Evolutionary conservation across 2,888 invertebrate species (phyloP).

Genomic region (Gibbula magus): DNA sequence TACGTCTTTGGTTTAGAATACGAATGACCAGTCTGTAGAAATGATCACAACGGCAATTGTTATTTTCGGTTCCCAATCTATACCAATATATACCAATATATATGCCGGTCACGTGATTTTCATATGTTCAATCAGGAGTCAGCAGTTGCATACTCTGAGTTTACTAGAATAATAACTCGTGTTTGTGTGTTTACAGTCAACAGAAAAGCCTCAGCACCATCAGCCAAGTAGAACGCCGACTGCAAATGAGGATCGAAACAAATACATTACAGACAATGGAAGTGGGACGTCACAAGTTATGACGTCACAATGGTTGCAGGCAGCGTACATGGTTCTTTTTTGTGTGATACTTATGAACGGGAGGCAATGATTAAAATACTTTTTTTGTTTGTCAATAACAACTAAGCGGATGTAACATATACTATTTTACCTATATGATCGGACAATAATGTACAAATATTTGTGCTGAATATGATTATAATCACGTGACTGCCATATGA

Average conservation of each 20-base stretch:
- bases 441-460: not conserved
- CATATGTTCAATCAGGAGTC: too few relatives aligned
- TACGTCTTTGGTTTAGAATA: too few relatives aligned
- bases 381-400: not conserved
- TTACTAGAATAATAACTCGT: too few relatives aligned
- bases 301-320: not conserved
- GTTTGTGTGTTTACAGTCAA: not conserved
- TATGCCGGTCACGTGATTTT: too few relatives aligned
- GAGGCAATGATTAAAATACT: not conserved
- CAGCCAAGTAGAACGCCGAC: not conserved
- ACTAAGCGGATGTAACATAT: not conserved
- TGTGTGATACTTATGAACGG: not conserved
- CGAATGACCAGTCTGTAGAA: too few relatives aligned
- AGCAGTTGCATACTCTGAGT: too few relatives aligned
- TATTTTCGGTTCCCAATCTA: too few relatives aligned
- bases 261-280: conserved; percentile 5
- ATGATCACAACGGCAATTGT: too few relatives aligned
- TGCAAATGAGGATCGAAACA: not conserved
- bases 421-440: not conserved
- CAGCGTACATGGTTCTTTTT: not conserved
- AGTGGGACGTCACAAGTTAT: not conserved
- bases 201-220: not conserved
- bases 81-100: too few relatives aligned
- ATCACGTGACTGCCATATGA: not conserved
- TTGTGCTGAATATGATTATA: not conserved